Evolutionary conservation across 2,113 vertebrate genomes (phyloP).

Genomic region (Acanthochromis polyacanthus): DNA sequence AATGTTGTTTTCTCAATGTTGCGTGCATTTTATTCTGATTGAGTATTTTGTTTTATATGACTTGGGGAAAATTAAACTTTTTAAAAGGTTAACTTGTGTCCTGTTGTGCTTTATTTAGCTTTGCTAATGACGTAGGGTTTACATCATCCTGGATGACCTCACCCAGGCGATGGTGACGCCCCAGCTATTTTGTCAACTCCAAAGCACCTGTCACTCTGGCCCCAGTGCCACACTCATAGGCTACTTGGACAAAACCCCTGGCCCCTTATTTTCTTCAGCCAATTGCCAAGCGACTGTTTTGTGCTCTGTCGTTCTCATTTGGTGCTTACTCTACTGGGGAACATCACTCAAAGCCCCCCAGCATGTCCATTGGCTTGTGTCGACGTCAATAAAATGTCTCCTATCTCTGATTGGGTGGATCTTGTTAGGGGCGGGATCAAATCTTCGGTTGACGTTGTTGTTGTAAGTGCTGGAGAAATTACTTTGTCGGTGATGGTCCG

Average conservation of each 20-base stretch:
- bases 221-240: constrained; percentile 60
- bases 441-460: constrained; percentile 85
- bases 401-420: constrained; percentile 69
- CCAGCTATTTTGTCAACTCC: constrained; percentile 40
- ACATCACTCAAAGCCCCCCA: constrained; percentile 35
- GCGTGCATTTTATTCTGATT: constrained; percentile 44
- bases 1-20: constrained; percentile 39
- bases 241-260: constrained; percentile 17
- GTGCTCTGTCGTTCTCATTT: constrained; percentile 46
- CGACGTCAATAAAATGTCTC: neutral
- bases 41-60: constrained; percentile 56
- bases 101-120: constrained; percentile 42
- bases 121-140: constrained; percentile 52
- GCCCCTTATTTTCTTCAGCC: constrained; percentile 48
- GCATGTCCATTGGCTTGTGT: constrained; percentile 29
- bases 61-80: constrained; percentile 58
- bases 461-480: constrained; percentile 86
- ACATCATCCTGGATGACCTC: constrained; percentile 76
- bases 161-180: constrained; percentile 48
- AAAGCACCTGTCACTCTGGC: constrained; percentile 69
- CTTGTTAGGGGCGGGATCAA: constrained; percentile 54
- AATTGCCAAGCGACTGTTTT: constrained; percentile 52
- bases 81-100: constrained; percentile 34
- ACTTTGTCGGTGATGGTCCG: constrained; percentile 81
- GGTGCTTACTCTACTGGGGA: constrained; percentile 35